These are phyloP conservation scores for Nanorana parkeri DNA, from an alignment of 2,113 vertebrate species.

Conservation along the genomic window DNA sequence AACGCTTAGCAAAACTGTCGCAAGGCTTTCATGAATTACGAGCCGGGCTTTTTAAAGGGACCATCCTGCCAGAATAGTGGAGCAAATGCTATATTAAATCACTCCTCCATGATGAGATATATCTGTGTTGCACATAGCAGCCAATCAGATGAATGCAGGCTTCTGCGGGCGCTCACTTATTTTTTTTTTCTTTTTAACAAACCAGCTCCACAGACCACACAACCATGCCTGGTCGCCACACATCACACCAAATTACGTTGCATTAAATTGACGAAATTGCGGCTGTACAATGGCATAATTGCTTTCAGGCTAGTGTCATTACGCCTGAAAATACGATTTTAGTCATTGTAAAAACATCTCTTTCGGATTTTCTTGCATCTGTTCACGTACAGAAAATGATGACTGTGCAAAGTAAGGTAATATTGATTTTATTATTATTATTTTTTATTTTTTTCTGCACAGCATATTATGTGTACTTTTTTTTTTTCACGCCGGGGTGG, in stretches of 20 bases:
- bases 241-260: not conserved
- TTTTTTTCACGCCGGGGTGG: slow-evolving; percentile 9
- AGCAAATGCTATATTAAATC: no score
- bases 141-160: no score
- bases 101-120: no score
- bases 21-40: no score
- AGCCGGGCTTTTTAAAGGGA: no score
- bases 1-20: no score
- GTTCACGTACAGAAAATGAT: not conserved
- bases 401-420: not conserved
- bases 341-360: not conserved
- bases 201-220: not conserved
- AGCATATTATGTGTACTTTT: not conserved
- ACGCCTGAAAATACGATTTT: not conserved
- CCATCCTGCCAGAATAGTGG: no score
- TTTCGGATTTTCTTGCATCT: not conserved
- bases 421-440: not conserved
- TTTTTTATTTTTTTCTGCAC: not conserved
- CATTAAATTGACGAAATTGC: slow-evolving; percentile 33
- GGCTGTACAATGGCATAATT: slow-evolving; percentile 16
- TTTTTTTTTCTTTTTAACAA: no score
- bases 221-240: not conserved
- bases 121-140: no score
- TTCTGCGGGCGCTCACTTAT: no score
- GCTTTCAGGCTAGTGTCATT: not conserved